These are phyloP conservation scores for Trissolcus japonicus DNA, from an alignment of 2,888 invertebrate genomes.

Conservation along the genomic window DNA sequence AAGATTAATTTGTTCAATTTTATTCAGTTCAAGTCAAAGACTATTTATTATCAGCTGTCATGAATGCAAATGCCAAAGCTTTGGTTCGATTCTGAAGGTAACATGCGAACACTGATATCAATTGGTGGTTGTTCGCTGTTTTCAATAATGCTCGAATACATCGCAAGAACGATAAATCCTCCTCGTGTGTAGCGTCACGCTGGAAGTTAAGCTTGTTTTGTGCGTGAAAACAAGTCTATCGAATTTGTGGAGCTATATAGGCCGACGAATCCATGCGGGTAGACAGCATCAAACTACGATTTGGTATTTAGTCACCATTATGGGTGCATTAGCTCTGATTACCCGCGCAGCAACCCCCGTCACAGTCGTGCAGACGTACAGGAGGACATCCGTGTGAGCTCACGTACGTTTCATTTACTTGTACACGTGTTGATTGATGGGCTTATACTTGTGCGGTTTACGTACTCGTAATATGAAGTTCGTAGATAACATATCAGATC, in stretches of 20 bases:
- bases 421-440: conserved; percentile 45
- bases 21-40: not conserved
- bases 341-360: conserved; percentile 60
- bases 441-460: conserved; percentile 38
- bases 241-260: conserved; percentile 58
- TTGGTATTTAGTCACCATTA: conserved; percentile 74
- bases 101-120: conserved; percentile 35
- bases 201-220: conserved; percentile 64
- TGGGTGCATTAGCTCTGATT: conserved; percentile 73
- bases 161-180: conserved; percentile 53
- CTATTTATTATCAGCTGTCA: conserved; percentile 16
- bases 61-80: conserved; percentile 11
- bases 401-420: conserved; percentile 53
- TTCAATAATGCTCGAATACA: conserved; percentile 46
- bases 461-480: conserved; percentile 33
- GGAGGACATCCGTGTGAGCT: conserved; percentile 50
- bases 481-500: conserved; percentile 30
- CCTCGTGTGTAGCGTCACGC: conserved; percentile 37
- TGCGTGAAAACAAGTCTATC: conserved; percentile 64
- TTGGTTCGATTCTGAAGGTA: conserved; percentile 16
- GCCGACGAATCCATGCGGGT: conserved; percentile 61
- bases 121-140: conserved; percentile 44
- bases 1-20: too few species aligned
- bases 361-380: conserved; percentile 51
- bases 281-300: conserved; percentile 72